These are phyloP conservation scores for Glossophaga mutica DNA, from an alignment of 2,797 vertebrate genomes.

Conservation along the genomic window DNA sequence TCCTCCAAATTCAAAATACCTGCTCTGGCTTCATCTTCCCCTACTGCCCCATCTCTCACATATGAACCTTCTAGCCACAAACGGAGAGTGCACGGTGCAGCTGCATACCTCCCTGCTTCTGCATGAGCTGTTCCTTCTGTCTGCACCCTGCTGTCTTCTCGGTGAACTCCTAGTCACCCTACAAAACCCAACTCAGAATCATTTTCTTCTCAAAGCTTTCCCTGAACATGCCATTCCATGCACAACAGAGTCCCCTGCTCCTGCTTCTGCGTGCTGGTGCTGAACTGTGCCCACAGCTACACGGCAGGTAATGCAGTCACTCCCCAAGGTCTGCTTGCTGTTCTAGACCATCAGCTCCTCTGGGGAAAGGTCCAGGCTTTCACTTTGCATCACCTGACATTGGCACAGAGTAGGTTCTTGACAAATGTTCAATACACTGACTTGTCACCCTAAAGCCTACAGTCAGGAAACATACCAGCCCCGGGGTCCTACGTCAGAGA, in stretches of 20 bases:
- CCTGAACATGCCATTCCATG: not conserved
- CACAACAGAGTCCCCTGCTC: not conserved
- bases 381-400: not conserved
- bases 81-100: not conserved
- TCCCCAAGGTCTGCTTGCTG: not conserved
- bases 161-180: not conserved
- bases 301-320: not conserved
- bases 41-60: not conserved
- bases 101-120: not conserved
- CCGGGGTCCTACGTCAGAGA: not conserved
- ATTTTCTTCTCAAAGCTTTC: not conserved
- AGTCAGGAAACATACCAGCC: not conserved
- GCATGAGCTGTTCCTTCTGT: not conserved
- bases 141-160: not conserved
- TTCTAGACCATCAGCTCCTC: not conserved
- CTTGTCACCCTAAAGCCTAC: not conserved
- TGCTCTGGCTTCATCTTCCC: not conserved
- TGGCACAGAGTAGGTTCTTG: not conserved
- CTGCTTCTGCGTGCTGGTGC: not conserved
- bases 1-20: not conserved
- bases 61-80: not conserved
- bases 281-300: not conserved
- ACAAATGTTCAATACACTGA: not conserved
- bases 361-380: not conserved
- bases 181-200: conserved; percentile 37